These are phyloP conservation scores for Terebella lapidaria DNA, from an alignment of 2,888 invertebrate species.

Conservation along the genomic window DNA sequence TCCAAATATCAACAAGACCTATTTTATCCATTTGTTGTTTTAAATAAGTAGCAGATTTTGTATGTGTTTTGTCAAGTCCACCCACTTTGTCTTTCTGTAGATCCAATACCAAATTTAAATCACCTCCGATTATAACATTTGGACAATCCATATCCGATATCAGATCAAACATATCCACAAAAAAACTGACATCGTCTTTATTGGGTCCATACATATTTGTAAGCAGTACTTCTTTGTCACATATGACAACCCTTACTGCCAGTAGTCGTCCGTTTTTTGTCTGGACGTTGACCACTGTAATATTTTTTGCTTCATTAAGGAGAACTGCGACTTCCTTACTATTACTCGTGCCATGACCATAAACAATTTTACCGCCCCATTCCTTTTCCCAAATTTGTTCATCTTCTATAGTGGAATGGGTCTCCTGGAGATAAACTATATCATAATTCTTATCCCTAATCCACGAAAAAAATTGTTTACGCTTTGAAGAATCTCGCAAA, in stretches of 20 bases:
- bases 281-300: too few species aligned
- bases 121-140: neutral
- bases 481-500: too few species aligned
- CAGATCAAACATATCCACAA: neutral
- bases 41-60: neutral
- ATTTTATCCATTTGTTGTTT: neutral
- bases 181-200: neutral
- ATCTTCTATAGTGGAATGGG: neutral
- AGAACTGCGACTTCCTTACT: too few species aligned
- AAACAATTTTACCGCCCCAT: neutral
- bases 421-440: neutral
- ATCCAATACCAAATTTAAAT: neutral
- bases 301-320: too few species aligned
- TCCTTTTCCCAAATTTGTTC: neutral
- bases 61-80: neutral
- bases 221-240: neutral
- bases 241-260: neutral
- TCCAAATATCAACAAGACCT: neutral
- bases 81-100: neutral
- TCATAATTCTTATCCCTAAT: neutral
- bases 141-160: neutral
- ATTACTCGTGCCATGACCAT: neutral
- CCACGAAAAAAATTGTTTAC: too few species aligned
- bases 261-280: too few species aligned
- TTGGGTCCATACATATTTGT: neutral